These are phyloP conservation scores for Spizaetus ornatus DNA, from an alignment of 2,113 vertebrate species.

Conservation along the genomic window DNA sequence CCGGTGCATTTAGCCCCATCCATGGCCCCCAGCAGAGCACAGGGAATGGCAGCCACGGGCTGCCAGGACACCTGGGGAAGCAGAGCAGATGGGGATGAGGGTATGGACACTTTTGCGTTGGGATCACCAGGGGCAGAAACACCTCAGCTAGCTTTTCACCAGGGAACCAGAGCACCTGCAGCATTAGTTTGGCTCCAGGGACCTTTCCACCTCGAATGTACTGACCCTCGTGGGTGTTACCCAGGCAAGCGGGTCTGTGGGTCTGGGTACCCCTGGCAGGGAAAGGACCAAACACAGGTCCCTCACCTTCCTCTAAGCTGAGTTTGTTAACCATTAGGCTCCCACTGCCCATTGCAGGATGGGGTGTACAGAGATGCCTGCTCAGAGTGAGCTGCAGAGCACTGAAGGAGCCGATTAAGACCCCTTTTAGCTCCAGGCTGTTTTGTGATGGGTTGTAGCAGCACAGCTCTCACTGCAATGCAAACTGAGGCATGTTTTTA, in stretches of 20 bases:
- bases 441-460: background rate
- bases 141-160: background rate
- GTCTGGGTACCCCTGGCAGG: background rate
- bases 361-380: fast-evolving
- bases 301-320: background rate
- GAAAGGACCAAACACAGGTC: background rate
- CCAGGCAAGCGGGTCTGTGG: background rate
- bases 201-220: background rate
- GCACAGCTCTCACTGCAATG: background rate
- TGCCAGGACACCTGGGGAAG: background rate
- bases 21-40: fast-evolving
- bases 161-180: background rate
- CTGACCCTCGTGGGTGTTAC: background rate
- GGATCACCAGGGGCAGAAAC: background rate
- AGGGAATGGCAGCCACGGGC: fast-evolving
- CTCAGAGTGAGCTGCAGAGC: background rate
- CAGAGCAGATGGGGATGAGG: background rate
- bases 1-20: fast-evolving
- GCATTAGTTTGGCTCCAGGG: background rate
- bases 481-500: background rate
- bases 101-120: fast-evolving
- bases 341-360: background rate
- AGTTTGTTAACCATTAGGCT: background rate
- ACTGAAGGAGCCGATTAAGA: fast-evolving
- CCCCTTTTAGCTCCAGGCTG: background rate